Evolutionary conservation across 2,888 invertebrate species (phyloP).

Genomic region (Calephelis perditalis): DNA sequence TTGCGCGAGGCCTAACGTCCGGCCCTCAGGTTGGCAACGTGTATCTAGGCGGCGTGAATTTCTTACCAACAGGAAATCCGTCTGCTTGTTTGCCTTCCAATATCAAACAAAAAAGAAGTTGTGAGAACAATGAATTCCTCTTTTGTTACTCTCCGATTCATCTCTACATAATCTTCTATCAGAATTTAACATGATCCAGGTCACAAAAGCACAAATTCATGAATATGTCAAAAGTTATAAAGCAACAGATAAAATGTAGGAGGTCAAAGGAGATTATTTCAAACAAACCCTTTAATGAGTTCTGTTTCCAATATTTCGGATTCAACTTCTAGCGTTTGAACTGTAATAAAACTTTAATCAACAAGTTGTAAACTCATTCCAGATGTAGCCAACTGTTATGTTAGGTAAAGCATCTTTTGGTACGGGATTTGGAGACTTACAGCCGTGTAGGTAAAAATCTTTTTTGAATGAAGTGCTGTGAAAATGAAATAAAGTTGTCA

Average conservation of each 20-base stretch:
- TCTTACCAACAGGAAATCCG: no score
- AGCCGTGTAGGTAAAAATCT: not conserved
- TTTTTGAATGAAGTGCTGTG: not conserved
- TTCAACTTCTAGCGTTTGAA: not conserved
- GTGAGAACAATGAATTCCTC: no score
- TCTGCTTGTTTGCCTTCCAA: no score
- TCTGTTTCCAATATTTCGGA: conserved; percentile 1
- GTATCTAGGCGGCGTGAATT: no score
- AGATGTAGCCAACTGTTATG: conserved; percentile 4
- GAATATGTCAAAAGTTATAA: not conserved
- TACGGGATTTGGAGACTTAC: not conserved
- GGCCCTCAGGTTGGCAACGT: no score
- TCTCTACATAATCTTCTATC: no score
- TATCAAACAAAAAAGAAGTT: no score
- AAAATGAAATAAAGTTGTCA: not conserved
- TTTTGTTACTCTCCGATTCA: no score
- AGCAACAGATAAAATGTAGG: not conserved
- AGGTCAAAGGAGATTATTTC: not conserved
- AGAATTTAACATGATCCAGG: no score
- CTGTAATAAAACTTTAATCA: conserved; percentile 6
- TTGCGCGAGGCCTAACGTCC: no score
- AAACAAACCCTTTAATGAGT: conserved; percentile 1
- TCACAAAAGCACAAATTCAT: not conserved
- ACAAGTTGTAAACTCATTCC: conserved; percentile 6
- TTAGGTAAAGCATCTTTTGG: not conserved